These are phyloP conservation scores for Eupithecia abbreviata DNA, from an alignment of 2,888 invertebrate species.

Conservation along the genomic window DNA sequence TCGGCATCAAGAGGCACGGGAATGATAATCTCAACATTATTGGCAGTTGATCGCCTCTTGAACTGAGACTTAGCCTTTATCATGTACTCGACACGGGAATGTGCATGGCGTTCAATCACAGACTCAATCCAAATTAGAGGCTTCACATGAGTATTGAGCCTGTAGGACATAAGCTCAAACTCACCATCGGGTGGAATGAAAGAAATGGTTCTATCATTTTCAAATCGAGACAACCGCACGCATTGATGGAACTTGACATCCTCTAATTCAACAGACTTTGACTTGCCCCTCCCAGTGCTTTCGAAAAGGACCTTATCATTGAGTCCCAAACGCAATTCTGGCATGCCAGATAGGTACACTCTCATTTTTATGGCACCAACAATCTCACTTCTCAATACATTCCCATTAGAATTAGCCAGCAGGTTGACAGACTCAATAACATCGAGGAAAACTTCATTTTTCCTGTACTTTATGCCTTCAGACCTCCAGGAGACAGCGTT, in stretches of 20 bases:
- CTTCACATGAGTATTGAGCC: conserved; percentile 98
- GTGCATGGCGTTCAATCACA: conserved; percentile 98
- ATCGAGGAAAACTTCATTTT: conserved; percentile 99
- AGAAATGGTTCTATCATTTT: conserved; percentile 98
- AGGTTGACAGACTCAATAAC: conserved; percentile 99
- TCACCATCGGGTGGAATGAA: conserved; percentile 99
- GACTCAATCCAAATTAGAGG: conserved; percentile 99
- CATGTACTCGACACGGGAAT: conserved; percentile 99
- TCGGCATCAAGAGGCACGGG: conserved; percentile 98
- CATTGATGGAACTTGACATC: conserved; percentile 99
- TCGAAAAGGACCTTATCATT: conserved; percentile 99
- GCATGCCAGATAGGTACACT: conserved; percentile 99
- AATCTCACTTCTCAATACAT: conserved; percentile 98
- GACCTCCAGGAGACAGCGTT: conserved; percentile 99
- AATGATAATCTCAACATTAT: conserved; percentile 98
- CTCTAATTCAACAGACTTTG: conserved; percentile 98
- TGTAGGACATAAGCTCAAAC: conserved; percentile 99
- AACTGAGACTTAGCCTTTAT: conserved; percentile 99
- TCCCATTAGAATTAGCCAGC: conserved; percentile 97
- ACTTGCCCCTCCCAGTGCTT: conserved; percentile 98
- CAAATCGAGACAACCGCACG: conserved; percentile 97
- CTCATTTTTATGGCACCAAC: conserved; percentile 99
- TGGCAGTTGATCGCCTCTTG: conserved; percentile 98
- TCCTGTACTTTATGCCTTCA: conserved; percentile 98
- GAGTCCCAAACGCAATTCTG: conserved; percentile 96